A percentile compares a stretch with the other conserved stretches of the same genome.
Conservation (phyloP, 1,140 invertebrate species). For the Ladona fulva region DNA sequence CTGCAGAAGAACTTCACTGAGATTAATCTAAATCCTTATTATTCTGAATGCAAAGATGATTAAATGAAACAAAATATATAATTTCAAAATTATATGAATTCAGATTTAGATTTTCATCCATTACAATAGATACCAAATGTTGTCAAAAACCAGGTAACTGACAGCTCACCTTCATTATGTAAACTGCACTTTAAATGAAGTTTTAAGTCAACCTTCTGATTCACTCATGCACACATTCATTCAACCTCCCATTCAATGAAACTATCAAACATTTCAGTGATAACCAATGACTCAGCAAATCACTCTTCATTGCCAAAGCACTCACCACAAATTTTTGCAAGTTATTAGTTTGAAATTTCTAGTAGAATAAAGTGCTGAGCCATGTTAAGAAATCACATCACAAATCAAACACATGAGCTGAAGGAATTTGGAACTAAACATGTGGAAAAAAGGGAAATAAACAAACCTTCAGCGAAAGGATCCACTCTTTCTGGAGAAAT, state of each 20-base stretch:
- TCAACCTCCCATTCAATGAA: conserved; percentile 21
- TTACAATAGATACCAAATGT: too few relatives aligned
- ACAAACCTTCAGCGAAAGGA: conserved; percentile 91
- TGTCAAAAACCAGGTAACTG: neutral
- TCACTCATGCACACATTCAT: conserved; percentile 35
- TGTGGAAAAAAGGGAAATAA: neutral
- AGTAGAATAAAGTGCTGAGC: neutral
- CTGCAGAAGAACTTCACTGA: too few relatives aligned
- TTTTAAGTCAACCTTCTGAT: neutral
- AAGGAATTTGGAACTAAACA: neutral
- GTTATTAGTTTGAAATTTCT: too few relatives aligned
- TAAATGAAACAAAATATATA: too few relatives aligned
- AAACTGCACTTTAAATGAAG: neutral
- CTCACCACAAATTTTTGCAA: too few relatives aligned
- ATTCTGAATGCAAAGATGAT: too few relatives aligned
- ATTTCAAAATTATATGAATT: too few relatives aligned
- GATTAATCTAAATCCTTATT: too few relatives aligned
- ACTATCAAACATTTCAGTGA: conserved; percentile 24
- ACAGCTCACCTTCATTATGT: neutral
- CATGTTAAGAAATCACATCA: neutral
- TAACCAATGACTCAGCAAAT: conserved; percentile 11
- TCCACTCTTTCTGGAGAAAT: conserved; percentile 94
- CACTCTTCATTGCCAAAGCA: too few relatives aligned
- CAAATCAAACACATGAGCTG: neutral
- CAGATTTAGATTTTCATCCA: too few relatives aligned